phyloP scores from a whole-genome alignment of 2,888 invertebrate genomes.

The Thereva nobilitata region DNA sequence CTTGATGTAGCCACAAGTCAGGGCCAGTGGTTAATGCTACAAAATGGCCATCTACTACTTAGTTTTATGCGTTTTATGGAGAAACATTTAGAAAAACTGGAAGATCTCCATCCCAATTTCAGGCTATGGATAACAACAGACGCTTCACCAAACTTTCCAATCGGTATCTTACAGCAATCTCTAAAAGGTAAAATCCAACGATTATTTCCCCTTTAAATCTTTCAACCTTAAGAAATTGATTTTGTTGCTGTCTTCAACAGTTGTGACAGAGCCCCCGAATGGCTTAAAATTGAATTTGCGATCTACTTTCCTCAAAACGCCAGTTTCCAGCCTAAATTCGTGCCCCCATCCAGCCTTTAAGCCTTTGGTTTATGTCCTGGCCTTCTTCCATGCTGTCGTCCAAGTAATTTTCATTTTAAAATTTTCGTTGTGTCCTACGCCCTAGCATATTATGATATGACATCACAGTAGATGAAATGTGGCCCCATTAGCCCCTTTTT shows the following conservation, averaged over 20 bases:
- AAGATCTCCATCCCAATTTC: slow-evolving; percentile 86
- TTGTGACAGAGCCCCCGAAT: slow-evolving; percentile 92
- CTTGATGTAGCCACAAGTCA: slow-evolving; percentile 70
- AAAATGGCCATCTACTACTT: slow-evolving; percentile 87
- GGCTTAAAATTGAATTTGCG: slow-evolving; percentile 85
- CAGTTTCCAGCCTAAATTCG: slow-evolving; percentile 70
- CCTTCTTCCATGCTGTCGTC: slow-evolving; percentile 92
- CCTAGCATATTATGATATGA: background rate
- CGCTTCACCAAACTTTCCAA: slow-evolving; percentile 83
- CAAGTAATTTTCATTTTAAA: slow-evolving; percentile 62
- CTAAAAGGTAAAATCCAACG: slow-evolving; percentile 67
- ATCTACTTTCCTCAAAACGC: slow-evolving; percentile 87
- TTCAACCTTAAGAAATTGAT: slow-evolving; percentile 10
- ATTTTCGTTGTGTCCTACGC: slow-evolving; percentile 2
- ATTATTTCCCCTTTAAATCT: slow-evolving; percentile 18
- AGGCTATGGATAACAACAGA: slow-evolving; percentile 92
- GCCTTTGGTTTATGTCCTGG: slow-evolving; percentile 81
- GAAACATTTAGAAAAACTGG: slow-evolving; percentile 78
- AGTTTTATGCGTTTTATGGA: slow-evolving; percentile 79
- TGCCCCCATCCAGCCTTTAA: slow-evolving; percentile 79
- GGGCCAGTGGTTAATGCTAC: slow-evolving; percentile 90
- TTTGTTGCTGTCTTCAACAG: slow-evolving; percentile 59
- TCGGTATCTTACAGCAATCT: slow-evolving; percentile 84
- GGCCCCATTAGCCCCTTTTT: slow-evolving; percentile 11
- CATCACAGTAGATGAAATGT: slow-evolving; percentile 4